These are phyloP conservation scores for Tupaia tana DNA, from an alignment of 2,113 vertebrate species.

Conservation along the genomic window DNA sequence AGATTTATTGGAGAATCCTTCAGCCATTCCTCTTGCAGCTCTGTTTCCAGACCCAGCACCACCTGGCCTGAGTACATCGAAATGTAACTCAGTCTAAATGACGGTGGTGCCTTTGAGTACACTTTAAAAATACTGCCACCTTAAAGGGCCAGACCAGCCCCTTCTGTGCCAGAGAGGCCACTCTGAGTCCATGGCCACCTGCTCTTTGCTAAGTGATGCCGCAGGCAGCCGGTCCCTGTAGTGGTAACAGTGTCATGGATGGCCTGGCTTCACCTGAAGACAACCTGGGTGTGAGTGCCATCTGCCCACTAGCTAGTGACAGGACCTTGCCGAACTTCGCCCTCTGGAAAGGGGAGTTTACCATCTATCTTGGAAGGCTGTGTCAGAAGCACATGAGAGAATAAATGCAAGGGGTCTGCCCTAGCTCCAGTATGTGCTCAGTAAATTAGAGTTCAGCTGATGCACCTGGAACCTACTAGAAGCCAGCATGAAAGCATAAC, in stretches of 20 bases:
- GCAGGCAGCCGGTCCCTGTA: neutral
- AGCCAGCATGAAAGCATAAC: neutral
- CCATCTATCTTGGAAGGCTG: neutral
- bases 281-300: neutral
- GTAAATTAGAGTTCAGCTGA: neutral
- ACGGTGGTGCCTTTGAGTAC: neutral
- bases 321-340: neutral
- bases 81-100: neutral
- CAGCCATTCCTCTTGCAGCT: neutral
- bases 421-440: neutral
- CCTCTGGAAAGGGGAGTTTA: neutral
- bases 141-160: neutral
- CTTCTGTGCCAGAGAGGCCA: neutral
- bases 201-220: neutral
- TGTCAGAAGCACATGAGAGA: neutral
- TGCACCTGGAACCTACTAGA: neutral
- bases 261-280: neutral
- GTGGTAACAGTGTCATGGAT: neutral
- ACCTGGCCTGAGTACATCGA: neutral
- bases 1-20: neutral
- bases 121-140: neutral
- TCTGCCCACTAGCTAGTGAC: neutral
- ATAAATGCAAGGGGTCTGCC: neutral
- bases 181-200: neutral
- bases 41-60: neutral